Evolutionary conservation across 2,888 invertebrate genomes (phyloP), one percentile per base, ranked within the genome.

Genomic region (Mimachlamys varia): DNA sequence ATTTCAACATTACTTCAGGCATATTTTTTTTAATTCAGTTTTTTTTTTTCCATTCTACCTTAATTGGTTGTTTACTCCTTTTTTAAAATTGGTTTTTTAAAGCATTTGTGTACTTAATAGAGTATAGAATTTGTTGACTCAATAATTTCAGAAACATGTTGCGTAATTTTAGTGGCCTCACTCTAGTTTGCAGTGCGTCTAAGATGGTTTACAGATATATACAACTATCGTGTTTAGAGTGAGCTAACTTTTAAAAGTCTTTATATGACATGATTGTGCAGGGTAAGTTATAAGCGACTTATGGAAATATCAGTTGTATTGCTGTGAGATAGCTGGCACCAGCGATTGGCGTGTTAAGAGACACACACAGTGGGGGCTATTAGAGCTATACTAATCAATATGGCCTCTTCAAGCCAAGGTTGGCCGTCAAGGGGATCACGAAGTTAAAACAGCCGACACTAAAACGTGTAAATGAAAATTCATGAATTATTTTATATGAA

Each of bases 401-500:
- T 76, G 33, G 76, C 7, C 33, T 27, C 76, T 76, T n/a, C 27
- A 62, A n/a, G n/a, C 62, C 62, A 62, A 22, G 62, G 62, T 62
- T 76, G 76, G 76, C 27, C 58, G 58, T 76, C 76, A 27, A 58
- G 58, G 58, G 76, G 13, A 76, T 33, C 76, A 7, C 76, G 33
- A 76, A 62, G 62, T 62, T 62, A 62, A 76, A 76, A 76, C 33
- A 62, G 27, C 22, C 22, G 13, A 62, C 22, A 33, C 76, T 33
- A 27, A 76, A 76, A 76, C 15, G 76, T 76, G 33, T 27, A 76
- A 76, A 76, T 76, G 76, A 76, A 76, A 76, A 76, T 27, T 76
- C 76, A 76, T 76, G 76, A 27, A 76, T 76, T 76, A 76, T 76
- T 76, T 76, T 33, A n/a, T 76, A 76, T 76, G 76, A 76, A 76